These are phyloP conservation scores for Nudaria mundana DNA, from an alignment of 2,888 invertebrate genomes.

Conservation along the genomic window DNA sequence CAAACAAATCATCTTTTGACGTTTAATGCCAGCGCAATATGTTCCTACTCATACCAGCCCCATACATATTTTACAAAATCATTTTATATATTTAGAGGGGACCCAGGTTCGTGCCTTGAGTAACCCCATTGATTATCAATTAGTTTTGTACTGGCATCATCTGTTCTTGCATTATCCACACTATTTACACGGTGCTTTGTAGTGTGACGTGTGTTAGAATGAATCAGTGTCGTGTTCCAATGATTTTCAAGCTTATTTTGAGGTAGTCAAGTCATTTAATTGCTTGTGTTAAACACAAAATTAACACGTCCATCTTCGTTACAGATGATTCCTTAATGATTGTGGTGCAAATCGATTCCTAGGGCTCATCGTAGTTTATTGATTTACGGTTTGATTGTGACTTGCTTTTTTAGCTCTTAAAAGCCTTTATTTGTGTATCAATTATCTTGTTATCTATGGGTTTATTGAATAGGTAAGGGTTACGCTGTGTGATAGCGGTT, in stretches of 20 bases:
- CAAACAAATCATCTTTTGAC: conserved; percentile 79
- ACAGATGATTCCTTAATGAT: conserved; percentile 76
- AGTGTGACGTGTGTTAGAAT: conserved; percentile 49
- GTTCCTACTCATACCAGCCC: conserved; percentile 66
- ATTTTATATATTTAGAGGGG: conserved; percentile 64
- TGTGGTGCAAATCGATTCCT: conserved; percentile 67
- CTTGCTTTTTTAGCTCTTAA: conserved; percentile 60
- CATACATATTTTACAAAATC: conserved; percentile 62
- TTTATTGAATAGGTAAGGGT: conserved; percentile 17
- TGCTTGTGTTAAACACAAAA: conserved; percentile 37
- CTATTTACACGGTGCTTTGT: conserved; percentile 73
- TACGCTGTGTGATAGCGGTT: not conserved
- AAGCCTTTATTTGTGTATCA: conserved; percentile 38
- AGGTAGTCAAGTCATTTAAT: conserved; percentile 37
- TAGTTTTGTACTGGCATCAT: conserved; percentile 75
- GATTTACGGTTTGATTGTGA: conserved; percentile 71
- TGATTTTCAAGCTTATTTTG: conserved; percentile 41
- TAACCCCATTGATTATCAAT: conserved; percentile 77
- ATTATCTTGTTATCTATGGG: conserved; percentile 51
- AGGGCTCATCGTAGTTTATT: conserved; percentile 70
- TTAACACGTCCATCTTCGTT: conserved; percentile 75
- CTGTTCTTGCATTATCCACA: conserved; percentile 74
- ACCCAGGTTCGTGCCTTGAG: conserved; percentile 39
- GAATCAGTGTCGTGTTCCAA: conserved; percentile 22
- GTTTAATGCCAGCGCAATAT: conserved; percentile 77